Evolutionary conservation across 2,888 invertebrate species (phyloP).

Genomic region (Eristalis arbustorum): DNA sequence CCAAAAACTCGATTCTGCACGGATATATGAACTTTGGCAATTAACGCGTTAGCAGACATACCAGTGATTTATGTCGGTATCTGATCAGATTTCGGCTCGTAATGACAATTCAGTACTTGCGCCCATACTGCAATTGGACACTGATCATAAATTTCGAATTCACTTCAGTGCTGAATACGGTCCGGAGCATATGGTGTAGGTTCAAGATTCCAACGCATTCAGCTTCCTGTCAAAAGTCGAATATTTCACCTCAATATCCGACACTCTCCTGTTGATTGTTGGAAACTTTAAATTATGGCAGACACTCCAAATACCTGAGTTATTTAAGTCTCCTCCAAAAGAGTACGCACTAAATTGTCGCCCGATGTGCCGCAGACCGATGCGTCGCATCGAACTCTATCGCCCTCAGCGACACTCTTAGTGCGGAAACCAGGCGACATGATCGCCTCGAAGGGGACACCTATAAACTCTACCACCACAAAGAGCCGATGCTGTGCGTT

Average conservation of each 20-base stretch:
- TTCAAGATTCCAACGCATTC: background rate
- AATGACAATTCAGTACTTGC: background rate
- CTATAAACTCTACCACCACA: conserved; percentile 64
- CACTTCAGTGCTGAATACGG: conserved; percentile 9
- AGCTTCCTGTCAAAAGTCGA: conserved; percentile 51
- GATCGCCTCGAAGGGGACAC: conserved; percentile 65
- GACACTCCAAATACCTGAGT: conserved; percentile 64
- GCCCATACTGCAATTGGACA: background rate
- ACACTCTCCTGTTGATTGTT: conserved; percentile 75
- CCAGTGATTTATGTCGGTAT: background rate
- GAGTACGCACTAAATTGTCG: conserved; percentile 53
- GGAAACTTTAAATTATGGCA: conserved; percentile 79
- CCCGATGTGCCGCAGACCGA: conserved; percentile 26
- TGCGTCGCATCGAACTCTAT: conserved; percentile 53
- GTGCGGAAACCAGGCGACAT: conserved; percentile 64
- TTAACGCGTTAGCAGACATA: background rate
- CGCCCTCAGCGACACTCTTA: conserved; percentile 44
- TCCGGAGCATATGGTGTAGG: background rate
- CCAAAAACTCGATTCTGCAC: background rate
- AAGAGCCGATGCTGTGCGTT: conserved; percentile 71
- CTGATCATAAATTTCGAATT: conserved; percentile 24
- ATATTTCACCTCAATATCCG: conserved; percentile 64
- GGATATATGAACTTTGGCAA: background rate
- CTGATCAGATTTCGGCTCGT: background rate
- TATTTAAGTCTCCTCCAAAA: conserved; percentile 42